These are phyloP conservation scores for Myopa testacea DNA, from an alignment of 2,888 invertebrate genomes.

Conservation along the genomic window DNA sequence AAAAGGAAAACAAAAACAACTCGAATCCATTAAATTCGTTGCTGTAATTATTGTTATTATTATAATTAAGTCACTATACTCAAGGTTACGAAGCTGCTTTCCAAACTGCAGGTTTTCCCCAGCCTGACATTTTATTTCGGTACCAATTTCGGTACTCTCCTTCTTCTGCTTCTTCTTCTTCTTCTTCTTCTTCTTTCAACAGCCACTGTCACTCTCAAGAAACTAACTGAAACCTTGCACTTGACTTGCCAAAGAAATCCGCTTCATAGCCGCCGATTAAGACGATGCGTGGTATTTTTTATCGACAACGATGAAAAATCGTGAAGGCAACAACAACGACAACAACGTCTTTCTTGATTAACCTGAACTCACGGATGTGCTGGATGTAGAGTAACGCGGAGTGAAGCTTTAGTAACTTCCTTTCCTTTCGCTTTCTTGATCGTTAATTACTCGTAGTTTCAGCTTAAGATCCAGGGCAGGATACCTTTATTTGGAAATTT, in stretches of 20 bases:
- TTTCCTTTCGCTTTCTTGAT: neutral
- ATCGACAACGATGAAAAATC: too few relatives aligned
- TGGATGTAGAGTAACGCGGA: neutral
- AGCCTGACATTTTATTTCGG: neutral
- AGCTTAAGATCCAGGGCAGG: neutral
- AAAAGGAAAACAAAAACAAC: too few relatives aligned
- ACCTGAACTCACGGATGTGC: neutral
- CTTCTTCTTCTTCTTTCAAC: neutral
- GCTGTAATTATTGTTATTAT: too few relatives aligned
- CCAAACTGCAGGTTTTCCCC: too few relatives aligned
- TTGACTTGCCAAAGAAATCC: conserved; percentile 18
- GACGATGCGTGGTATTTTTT: neutral
- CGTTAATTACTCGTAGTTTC: neutral
- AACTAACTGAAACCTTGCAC: conserved; percentile 14
- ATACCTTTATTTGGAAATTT: neutral
- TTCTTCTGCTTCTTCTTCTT: neutral
- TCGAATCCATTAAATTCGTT: too few relatives aligned
- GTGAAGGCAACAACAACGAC: too few relatives aligned
- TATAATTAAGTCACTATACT: too few relatives aligned
- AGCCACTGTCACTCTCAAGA: neutral
- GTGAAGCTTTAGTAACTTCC: neutral
- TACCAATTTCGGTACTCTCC: too few relatives aligned
- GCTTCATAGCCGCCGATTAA: too few relatives aligned
- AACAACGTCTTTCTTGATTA: neutral
- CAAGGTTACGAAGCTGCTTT: too few relatives aligned